These are phyloP conservation scores for Phaethornis superciliosus DNA, from an alignment of 2,113 vertebrate species.

Conservation along the genomic window DNA sequence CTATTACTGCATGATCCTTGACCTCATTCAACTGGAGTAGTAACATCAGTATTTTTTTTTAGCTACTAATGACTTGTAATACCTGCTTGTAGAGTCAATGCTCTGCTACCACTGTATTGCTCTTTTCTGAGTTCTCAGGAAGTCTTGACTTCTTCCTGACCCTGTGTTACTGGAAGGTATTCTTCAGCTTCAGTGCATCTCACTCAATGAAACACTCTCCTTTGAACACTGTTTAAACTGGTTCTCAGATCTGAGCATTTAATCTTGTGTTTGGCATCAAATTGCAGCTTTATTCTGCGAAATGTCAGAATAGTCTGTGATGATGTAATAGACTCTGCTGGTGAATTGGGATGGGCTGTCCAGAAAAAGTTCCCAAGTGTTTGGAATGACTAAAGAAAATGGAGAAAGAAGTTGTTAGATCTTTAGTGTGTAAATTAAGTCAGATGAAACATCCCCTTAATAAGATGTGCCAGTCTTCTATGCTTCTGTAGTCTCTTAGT, in stretches of 20 bases:
- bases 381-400: background rate
- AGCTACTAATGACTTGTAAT: background rate
- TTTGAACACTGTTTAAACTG: background rate
- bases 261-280: background rate
- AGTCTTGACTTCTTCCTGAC: background rate
- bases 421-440: background rate
- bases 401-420: background rate
- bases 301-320: background rate
- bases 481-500: background rate
- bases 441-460: background rate
- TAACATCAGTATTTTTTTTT: background rate
- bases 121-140: background rate
- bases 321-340: background rate
- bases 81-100: background rate
- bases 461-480: background rate
- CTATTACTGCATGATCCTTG: background rate
- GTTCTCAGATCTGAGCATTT: slow-evolving; percentile 12
- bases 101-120: accelerated
- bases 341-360: background rate
- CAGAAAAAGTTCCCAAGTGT: background rate
- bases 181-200: background rate
- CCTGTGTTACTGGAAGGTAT: background rate
- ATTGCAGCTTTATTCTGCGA: background rate
- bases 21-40: slow-evolving; percentile 20
- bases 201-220: slow-evolving; percentile 10